These are phyloP conservation scores for Lepeophtheirus salmonis DNA, from an alignment of 1,140 invertebrate genomes.

Conservation along the genomic window DNA sequence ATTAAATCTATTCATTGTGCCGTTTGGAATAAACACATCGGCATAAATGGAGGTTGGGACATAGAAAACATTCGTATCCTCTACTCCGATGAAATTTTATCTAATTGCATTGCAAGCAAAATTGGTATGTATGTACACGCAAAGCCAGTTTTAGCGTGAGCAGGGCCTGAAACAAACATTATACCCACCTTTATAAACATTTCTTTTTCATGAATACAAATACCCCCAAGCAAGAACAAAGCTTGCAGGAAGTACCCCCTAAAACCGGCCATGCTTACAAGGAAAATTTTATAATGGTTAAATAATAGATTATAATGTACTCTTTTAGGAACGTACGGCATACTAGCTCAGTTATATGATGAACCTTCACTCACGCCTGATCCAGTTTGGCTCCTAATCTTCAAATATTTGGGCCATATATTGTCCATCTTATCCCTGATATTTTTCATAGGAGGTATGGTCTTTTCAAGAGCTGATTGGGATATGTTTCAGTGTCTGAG, in stretches of 20 bases:
- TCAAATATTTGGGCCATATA: conserved; percentile 3
- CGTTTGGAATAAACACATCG: conserved; percentile 16
- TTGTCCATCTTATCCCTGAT: conserved; percentile 4
- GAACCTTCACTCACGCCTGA: background rate
- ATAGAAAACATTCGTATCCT: background rate
- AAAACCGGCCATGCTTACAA: too few species aligned
- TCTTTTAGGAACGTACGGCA: background rate
- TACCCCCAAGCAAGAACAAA: too few species aligned
- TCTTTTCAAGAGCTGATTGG: background rate
- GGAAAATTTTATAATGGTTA: background rate
- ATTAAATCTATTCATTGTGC: conserved; percentile 9
- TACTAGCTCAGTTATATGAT: conserved; percentile 4
- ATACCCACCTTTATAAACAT: too few species aligned
- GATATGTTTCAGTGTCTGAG: conserved; percentile 16
- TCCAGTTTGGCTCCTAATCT: conserved; percentile 8
- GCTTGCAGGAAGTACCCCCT: too few species aligned
- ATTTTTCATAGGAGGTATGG: background rate
- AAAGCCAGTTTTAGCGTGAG: too few species aligned
- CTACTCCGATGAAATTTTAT: background rate
- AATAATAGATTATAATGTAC: background rate
- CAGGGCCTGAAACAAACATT: too few species aligned
- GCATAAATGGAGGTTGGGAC: conserved; percentile 14
- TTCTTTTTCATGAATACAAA: too few species aligned
- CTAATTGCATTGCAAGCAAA: background rate
- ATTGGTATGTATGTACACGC: conserved; percentile 14